Evolutionary conservation across 1,140 invertebrate species (phyloP).

Genomic region (Lasioglossum baleicum): DNA sequence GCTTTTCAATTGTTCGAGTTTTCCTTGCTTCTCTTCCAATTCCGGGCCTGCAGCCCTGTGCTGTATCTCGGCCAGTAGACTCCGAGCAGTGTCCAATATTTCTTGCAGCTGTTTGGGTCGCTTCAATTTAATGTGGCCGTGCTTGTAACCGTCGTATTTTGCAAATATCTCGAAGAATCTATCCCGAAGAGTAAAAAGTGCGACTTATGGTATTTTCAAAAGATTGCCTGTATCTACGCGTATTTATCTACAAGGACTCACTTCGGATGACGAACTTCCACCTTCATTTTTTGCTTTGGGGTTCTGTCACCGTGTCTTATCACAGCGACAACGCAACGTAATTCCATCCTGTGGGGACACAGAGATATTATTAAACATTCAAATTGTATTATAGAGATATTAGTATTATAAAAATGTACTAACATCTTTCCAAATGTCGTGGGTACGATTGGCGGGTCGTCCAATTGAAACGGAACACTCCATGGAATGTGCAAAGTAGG

Average conservation of each 20-base stretch:
- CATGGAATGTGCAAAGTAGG: slow-evolving; percentile 97
- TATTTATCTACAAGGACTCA: slow-evolving; percentile 38
- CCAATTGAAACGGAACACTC: slow-evolving; percentile 97
- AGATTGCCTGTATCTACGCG: background rate
- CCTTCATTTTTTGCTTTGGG: slow-evolving; percentile 99
- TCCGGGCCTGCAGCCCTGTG: slow-evolving; percentile 91
- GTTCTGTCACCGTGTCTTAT: slow-evolving; percentile 99
- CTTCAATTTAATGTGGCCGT: slow-evolving; percentile 98
- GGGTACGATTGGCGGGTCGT: slow-evolving; percentile 99
- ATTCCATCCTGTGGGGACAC: slow-evolving; percentile 90
- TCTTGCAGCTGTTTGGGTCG: slow-evolving; percentile 98
- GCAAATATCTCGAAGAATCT: slow-evolving; percentile 99
- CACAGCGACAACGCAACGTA: slow-evolving; percentile 98
- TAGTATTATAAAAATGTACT: slow-evolving; percentile 49
- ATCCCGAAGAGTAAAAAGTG: background rate
- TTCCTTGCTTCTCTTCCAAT: slow-evolving; percentile 97
- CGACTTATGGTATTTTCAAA: background rate
- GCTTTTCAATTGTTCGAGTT: slow-evolving; percentile 98
- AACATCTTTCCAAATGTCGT: slow-evolving; percentile 99
- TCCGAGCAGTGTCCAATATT: slow-evolving; percentile 96
- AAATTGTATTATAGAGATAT: background rate
- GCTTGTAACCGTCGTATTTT: slow-evolving; percentile 97
- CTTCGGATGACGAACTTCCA: slow-evolving; percentile 99
- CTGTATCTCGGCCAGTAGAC: slow-evolving; percentile 92
- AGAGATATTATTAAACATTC: slow-evolving; percentile 3